Evolutionary conservation across 2,888 invertebrate genomes (phyloP), one percentile per base, ranked within the genome.

Genomic region (Willowsia nigromaculata): DNA sequence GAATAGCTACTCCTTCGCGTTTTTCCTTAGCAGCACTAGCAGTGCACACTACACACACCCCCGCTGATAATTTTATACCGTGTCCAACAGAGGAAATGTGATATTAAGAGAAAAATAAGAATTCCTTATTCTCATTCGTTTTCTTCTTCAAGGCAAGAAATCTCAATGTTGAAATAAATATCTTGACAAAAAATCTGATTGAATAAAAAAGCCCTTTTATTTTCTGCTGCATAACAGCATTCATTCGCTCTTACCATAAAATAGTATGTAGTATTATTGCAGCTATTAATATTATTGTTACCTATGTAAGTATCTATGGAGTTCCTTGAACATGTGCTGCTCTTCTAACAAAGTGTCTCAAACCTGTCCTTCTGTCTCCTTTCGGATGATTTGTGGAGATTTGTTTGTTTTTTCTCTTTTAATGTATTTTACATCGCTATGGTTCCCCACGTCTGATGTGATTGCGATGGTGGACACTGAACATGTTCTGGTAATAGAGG

Each of bases 101-200:
- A 92, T 92, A 92, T 91, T 91, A 87, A 37, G 85, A 86, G 59
- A 74, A 80, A 74, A 81, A 33, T 80, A 56, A 80, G 53, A 25
- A 56, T 80, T 82, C 40, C 71, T 74, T 86, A 71, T 43, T 65
- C 62, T 47, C 18, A 30, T 80, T 50, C 53, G 18, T 53, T 47
- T 22, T 47, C 76, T 27, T 43, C 27, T 76, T 47, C 33, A 22
- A 68, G 59, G 86, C 85, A 86, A 84, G 85, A 78, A 59, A 85
- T 47, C 53, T 71, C 50, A 91, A 90, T 71, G 71, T 71, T 71
- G 71, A 71, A 71, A 53, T 76, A 53, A 76, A 76, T 53, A 92
- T 92, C 92, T 92, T 92, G 92, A 92, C 92, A 92, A 92, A 88
- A 91, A 90, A 92, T 92, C 91, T 92, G 92, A 92, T 92, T 92